Evolutionary conservation across 2,888 invertebrate genomes (phyloP).

Genomic region (Oegoconia quadripuncta): DNA sequence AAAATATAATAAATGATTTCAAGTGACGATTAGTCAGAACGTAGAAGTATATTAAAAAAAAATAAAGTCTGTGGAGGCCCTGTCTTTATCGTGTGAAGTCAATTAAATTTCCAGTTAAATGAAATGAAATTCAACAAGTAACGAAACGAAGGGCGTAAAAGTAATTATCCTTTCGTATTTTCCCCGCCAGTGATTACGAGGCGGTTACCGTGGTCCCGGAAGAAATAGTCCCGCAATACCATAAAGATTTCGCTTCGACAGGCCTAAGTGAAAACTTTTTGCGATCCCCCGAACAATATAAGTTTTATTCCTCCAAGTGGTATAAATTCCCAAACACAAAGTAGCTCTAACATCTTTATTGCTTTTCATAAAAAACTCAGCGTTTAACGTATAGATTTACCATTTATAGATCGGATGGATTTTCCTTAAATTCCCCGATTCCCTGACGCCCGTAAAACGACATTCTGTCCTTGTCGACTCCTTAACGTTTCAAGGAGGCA

Average conservation of each 20-base stretch:
- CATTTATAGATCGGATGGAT: slow-evolving; percentile 51
- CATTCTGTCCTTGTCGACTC: slow-evolving; percentile 40
- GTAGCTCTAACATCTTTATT: slow-evolving; percentile 76
- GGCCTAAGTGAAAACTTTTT: slow-evolving; percentile 74
- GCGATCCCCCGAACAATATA: slow-evolving; percentile 71
- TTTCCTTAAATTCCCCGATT: slow-evolving; percentile 36
- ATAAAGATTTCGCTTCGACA: slow-evolving; percentile 72
- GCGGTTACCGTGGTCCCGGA: slow-evolving; percentile 41
- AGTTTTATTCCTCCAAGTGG: slow-evolving; percentile 75
- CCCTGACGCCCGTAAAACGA: slow-evolving; percentile 26
- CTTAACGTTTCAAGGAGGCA: slow-evolving; percentile 32
- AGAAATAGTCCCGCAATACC: slow-evolving; percentile 69
- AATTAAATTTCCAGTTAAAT: slow-evolving; percentile 28
- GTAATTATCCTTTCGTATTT: slow-evolving; percentile 47
- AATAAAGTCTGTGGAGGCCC: too few relatives aligned
- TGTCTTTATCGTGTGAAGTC: too few relatives aligned
- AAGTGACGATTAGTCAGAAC: too few relatives aligned
- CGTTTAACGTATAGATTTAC: slow-evolving; percentile 63
- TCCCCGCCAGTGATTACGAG: slow-evolving; percentile 39
- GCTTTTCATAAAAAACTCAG: slow-evolving; percentile 72
- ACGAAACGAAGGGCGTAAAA: slow-evolving; percentile 19
- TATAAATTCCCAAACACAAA: slow-evolving; percentile 77
- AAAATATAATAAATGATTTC: too few relatives aligned
- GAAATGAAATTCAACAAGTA: slow-evolving; percentile 21
- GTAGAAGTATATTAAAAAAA: too few relatives aligned